Percentiles rank a stretch among this genome's conserved stretches.
Evolutionary conservation across 1,140 invertebrate species (phyloP).

Genomic region (Myzus persicae): DNA sequence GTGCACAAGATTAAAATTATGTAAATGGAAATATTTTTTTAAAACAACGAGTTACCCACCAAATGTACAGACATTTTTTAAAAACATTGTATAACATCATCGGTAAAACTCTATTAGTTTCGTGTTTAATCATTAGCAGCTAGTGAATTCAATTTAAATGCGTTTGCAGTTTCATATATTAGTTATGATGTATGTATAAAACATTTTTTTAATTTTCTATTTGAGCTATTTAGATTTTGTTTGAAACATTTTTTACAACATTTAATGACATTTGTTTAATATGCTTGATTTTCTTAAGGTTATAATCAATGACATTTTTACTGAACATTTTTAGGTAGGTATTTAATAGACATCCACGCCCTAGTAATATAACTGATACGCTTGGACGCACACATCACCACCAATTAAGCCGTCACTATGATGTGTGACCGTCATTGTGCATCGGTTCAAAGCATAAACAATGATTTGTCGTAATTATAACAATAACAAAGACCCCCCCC

Average conservation of each 20-base stretch:
- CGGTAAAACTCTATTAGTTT: not conserved
- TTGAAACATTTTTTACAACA: not conserved
- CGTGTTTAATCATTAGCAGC: not conserved
- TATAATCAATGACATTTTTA: not conserved
- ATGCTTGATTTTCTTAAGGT: not conserved
- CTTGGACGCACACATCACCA: not conserved
- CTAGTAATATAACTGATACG: not conserved
- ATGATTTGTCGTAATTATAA: slow-evolving; percentile 36
- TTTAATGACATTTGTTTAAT: not conserved
- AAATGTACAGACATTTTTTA: not conserved
- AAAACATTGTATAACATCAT: not conserved
- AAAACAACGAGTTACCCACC: not conserved
- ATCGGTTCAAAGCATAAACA: not conserved
- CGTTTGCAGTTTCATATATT: not conserved
- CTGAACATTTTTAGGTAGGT: not conserved
- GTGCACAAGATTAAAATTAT: not conserved
- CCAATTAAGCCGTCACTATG: not conserved
- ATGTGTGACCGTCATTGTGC: not conserved
- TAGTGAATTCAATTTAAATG: not conserved
- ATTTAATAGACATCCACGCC: not conserved
- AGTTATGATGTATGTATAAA: not conserved
- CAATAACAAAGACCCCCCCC: not conserved
- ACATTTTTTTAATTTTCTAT: not conserved
- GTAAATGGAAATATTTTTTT: not conserved
- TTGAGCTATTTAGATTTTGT: not conserved